Evolutionary conservation across 2,888 invertebrate genomes (phyloP).

Genomic region (Anticlea derivata): DNA sequence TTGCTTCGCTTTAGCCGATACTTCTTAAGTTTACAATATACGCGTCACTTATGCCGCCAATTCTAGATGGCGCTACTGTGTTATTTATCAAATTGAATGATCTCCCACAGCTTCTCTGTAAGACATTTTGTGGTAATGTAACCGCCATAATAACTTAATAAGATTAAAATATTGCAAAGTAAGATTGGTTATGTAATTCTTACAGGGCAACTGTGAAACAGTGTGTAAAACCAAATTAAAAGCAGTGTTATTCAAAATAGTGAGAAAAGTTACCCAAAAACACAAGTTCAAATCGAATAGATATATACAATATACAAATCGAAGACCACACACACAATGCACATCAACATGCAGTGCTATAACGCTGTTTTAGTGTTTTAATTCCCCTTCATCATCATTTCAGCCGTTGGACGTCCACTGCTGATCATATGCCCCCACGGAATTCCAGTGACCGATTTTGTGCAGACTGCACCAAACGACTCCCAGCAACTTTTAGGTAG

Average conservation of each 20-base stretch:
- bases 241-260: slow-evolving; percentile 18
- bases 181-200: slow-evolving; percentile 47
- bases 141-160: slow-evolving; percentile 79
- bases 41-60: no score
- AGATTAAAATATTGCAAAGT: slow-evolving; percentile 34
- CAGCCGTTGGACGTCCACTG: no score
- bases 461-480: no score
- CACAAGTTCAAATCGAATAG: slow-evolving; percentile 11
- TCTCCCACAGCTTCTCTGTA: slow-evolving; percentile 79
- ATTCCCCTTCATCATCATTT: no score
- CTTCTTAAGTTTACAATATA: no score
- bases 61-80: no score
- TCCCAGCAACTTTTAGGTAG: no score
- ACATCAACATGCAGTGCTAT: slow-evolving; percentile 51
- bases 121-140: slow-evolving; percentile 72
- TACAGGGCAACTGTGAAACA: slow-evolving; percentile 78
- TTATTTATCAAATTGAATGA: no score
- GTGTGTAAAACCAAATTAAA: slow-evolving; percentile 1
- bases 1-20: no score
- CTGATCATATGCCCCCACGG: no score
- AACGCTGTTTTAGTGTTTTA: slow-evolving; percentile 25
- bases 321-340: slow-evolving; percentile 66
- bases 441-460: no score
- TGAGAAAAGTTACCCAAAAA: slow-evolving; percentile 13
- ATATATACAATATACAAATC: slow-evolving; percentile 37